Percentiles rank a stretch among this genome's conserved stretches.
phyloP scores from a whole-genome alignment of 2,797 vertebrate species.

The Poeciliopsis presidionis region DNA sequence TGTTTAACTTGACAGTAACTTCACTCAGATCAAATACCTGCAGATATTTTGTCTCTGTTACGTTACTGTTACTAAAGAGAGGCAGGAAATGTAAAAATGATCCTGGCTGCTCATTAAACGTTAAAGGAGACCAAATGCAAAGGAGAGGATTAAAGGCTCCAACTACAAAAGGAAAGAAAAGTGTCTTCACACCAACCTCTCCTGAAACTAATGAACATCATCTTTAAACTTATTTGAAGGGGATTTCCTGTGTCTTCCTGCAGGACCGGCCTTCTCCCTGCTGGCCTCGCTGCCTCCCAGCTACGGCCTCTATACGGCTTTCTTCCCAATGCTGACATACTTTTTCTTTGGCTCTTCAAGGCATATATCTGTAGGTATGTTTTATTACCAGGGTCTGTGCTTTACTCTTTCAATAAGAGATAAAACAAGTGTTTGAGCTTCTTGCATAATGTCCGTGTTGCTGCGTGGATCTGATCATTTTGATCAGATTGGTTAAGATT shows the following conservation, averaged over 20 bases:
- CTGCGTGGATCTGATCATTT: constrained; percentile 11
- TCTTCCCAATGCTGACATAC: constrained; percentile 89
- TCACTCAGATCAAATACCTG: background rate
- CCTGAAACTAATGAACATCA: background rate
- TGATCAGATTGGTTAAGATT: background rate
- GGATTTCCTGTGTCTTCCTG: background rate
- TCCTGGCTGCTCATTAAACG: background rate
- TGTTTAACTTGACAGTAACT: background rate
- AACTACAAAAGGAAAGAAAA: background rate
- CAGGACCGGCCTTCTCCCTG: constrained; percentile 90
- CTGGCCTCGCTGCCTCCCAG: constrained; percentile 85
- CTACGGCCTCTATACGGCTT: constrained; percentile 91
- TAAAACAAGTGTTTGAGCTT: background rate
- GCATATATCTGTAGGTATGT: constrained; percentile 92
- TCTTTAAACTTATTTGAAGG: background rate
- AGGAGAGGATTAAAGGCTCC: background rate
- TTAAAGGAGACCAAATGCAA: background rate
- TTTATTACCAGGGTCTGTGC: background rate
- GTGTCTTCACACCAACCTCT: background rate
- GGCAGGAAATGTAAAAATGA: background rate
- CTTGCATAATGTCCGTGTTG: background rate
- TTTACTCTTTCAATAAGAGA: background rate
- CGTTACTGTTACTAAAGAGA: no score
- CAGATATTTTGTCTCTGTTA: background rate
- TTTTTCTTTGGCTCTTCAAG: constrained; percentile 93